A percentile compares a stretch with the other conserved stretches of the same genome.
These are phyloP conservation scores for Sinhomidia bicolor DNA, from an alignment of 2,888 invertebrate species.

Conservation along the genomic window DNA sequence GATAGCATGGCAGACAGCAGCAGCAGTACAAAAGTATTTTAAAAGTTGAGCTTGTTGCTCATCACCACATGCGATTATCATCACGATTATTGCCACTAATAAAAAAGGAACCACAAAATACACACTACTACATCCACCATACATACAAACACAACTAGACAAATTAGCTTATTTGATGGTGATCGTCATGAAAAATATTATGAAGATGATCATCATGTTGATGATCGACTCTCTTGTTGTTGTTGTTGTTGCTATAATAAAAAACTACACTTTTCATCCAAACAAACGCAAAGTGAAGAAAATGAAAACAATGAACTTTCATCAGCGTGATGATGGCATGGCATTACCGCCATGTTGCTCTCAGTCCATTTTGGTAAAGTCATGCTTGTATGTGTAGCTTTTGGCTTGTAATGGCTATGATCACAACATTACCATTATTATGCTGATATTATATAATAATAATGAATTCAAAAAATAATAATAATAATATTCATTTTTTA, in stretches of 20 bases:
- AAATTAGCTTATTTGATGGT: conserved; percentile 41
- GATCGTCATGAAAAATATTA: conserved; percentile 1
- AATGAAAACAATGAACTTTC: conserved; percentile 54
- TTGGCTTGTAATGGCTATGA: background rate
- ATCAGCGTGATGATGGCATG: background rate
- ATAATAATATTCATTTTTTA: conserved; percentile 28
- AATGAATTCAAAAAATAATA: conserved; percentile 3
- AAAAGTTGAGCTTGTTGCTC: conserved; percentile 39
- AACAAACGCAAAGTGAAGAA: background rate
- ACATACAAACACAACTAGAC: conserved; percentile 6
- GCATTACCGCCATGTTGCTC: background rate
- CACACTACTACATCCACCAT: background rate
- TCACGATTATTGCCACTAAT: conserved; percentile 61
- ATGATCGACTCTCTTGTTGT: conserved; percentile 3
- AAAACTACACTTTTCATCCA: background rate
- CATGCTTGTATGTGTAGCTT: background rate
- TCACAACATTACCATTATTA: background rate
- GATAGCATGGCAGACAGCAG: background rate
- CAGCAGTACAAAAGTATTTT: background rate
- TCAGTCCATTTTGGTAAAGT: background rate
- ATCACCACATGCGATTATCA: conserved; percentile 58
- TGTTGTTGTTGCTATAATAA: background rate
- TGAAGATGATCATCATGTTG: conserved; percentile 4
- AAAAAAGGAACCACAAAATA: conserved; percentile 48
- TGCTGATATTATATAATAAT: background rate